Conservation (phyloP, 2,113 vertebrate genomes). For the Clinocottus analis region DNA sequence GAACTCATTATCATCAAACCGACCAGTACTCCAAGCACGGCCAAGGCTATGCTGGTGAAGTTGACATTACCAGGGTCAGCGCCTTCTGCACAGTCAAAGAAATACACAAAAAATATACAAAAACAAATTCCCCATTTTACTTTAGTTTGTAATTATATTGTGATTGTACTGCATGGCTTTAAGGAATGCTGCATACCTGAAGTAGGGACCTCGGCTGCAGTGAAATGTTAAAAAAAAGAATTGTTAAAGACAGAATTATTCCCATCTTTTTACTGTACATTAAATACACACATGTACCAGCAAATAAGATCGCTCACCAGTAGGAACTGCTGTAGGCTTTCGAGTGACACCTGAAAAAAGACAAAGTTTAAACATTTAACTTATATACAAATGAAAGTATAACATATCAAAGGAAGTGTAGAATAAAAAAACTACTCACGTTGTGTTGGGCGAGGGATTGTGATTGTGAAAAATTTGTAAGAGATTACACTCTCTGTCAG, state of each 20-base stretch:
- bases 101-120: neutral
- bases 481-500: fast-evolving
- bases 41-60: neutral
- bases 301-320: slow-evolving; percentile 6
- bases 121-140: slow-evolving; percentile 2
- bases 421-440: slow-evolving; percentile 57
- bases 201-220: neutral
- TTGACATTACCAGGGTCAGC: fast-evolving
- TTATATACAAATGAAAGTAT: neutral
- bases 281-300: neutral
- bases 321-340: neutral
- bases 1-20: slow-evolving; percentile 44
- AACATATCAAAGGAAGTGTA: neutral
- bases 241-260: neutral
- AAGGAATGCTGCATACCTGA: neutral
- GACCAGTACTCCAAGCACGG: slow-evolving; percentile 32
- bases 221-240: neutral
- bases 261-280: neutral
- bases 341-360: neutral
- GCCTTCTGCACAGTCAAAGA: slow-evolving; percentile 11
- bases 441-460: neutral
- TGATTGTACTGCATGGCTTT: neutral
- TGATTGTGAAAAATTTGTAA: fast-evolving
- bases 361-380: neutral
- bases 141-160: neutral